phyloP scores from a whole-genome alignment of 2,797 vertebrate genomes.

The Harpagifer antarcticus region DNA sequence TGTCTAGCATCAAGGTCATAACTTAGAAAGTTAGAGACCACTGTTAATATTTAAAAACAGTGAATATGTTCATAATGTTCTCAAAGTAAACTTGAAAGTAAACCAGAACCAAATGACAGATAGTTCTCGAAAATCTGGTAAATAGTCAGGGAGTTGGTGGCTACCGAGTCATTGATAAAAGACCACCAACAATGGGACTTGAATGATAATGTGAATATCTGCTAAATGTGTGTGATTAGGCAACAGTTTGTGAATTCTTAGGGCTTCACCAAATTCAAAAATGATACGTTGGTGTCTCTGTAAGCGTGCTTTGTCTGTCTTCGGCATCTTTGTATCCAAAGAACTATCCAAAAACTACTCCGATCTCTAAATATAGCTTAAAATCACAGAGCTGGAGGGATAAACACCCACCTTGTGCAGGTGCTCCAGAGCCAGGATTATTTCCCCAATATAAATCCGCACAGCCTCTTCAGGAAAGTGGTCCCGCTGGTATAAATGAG shows the following conservation, averaged over 20 bases:
- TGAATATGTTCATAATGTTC: not conserved
- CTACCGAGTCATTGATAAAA: not conserved
- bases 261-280: not conserved
- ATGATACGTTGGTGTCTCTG: not conserved
- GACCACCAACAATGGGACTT: not conserved
- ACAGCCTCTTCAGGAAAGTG: constrained; percentile 93
- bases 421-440: constrained; percentile 92
- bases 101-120: constrained; percentile 5
- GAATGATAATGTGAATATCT: not conserved
- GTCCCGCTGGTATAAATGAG: constrained; percentile 94
- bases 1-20: not conserved
- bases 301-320: not conserved
- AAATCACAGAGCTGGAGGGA: not conserved
- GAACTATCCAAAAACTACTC: not conserved
- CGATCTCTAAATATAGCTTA: not conserved
- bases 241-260: not conserved
- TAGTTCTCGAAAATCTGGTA: not conserved
- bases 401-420: constrained; percentile 89
- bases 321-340: not conserved
- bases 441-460: constrained; percentile 92
- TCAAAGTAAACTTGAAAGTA: constrained; percentile 9
- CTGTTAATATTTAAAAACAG: not conserved
- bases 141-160: not conserved
- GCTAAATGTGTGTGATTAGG: not conserved
- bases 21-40: not conserved